These are phyloP conservation scores for Drosophila tanythrix DNA, from an alignment of 2,888 invertebrate genomes.

Conservation along the genomic window DNA sequence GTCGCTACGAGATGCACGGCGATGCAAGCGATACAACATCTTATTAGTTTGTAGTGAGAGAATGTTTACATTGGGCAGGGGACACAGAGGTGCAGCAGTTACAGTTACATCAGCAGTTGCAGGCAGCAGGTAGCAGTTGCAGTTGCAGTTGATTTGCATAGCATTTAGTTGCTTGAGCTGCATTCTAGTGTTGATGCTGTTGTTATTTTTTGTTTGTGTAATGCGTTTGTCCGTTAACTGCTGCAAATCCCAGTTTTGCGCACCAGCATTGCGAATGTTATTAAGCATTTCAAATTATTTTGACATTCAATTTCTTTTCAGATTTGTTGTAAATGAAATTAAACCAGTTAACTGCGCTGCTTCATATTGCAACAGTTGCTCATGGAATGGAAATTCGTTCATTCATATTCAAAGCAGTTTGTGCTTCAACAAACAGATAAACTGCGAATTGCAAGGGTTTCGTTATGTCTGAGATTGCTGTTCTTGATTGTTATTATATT, in stretches of 20 bases:
- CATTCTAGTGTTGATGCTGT: constrained; percentile 35
- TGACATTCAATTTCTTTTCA: constrained; percentile 49
- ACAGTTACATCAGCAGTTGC: constrained; percentile 5
- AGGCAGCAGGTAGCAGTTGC: constrained; percentile 10
- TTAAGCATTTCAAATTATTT: constrained; percentile 57
- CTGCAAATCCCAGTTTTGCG: constrained; percentile 1
- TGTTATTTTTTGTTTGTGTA: constrained; percentile 17
- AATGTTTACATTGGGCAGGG: constrained; percentile 49
- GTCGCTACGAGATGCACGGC: constrained; percentile 48
- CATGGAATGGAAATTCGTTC: not conserved
- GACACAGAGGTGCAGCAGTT: constrained; percentile 14
- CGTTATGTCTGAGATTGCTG: not conserved
- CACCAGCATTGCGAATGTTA: constrained; percentile 9
- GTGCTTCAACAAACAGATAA: not conserved
- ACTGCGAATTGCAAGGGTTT: not conserved
- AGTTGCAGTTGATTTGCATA: constrained; percentile 59
- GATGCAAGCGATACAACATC: constrained; percentile 66
- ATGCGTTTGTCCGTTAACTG: constrained; percentile 52
- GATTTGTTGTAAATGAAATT: constrained; percentile 18
- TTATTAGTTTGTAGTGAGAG: constrained; percentile 72
- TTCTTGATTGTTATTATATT: not conserved
- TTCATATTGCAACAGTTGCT: not conserved
- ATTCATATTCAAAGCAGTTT: not conserved
- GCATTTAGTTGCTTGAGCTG: constrained; percentile 51
- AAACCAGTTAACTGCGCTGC: constrained; percentile 4